Conservation (phyloP, 2,113 vertebrate species). For the Tursiops truncatus region DNA sequence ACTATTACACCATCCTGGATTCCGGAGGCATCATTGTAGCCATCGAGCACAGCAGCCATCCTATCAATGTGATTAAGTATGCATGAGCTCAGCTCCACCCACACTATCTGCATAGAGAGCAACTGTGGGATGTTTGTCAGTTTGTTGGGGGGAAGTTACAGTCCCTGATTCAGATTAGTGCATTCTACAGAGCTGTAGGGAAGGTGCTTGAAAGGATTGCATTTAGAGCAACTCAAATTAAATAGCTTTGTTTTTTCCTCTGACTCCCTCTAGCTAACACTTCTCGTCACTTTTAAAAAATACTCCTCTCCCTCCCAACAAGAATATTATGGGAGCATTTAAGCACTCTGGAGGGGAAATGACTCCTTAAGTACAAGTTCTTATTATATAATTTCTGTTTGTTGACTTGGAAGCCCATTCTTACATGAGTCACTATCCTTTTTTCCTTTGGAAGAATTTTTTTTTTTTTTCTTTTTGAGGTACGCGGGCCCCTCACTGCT, state of each 20-base stretch:
- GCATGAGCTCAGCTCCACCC: constrained; percentile 59
- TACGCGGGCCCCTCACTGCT: no score
- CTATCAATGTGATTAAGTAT: constrained; percentile 91
- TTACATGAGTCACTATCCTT: neutral
- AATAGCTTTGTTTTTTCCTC: constrained; percentile 3
- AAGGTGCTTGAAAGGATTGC: neutral
- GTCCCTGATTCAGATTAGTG: neutral
- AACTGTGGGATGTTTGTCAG: neutral
- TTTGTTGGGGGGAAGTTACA: neutral
- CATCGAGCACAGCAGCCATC: constrained; percentile 87
- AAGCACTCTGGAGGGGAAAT: neutral
- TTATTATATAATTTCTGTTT: constrained; percentile 15
- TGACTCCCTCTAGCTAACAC: neutral
- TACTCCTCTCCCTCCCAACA: neutral
- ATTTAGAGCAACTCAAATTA: neutral
- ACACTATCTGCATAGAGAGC: neutral
- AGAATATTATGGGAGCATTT: neutral
- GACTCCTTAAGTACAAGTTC: constrained; percentile 2
- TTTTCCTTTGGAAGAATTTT: constrained; percentile 19
- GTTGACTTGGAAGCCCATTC: neutral
- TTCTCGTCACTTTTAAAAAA: constrained; percentile 13
- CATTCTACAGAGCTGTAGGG: neutral
- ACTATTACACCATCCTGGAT: constrained; percentile 95
- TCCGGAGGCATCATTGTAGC: constrained; percentile 95
- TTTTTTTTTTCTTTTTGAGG: no score